These are phyloP conservation scores for Anguilla megastoma DNA, from an alignment of 2,797 vertebrate species.

Conservation along the genomic window DNA sequence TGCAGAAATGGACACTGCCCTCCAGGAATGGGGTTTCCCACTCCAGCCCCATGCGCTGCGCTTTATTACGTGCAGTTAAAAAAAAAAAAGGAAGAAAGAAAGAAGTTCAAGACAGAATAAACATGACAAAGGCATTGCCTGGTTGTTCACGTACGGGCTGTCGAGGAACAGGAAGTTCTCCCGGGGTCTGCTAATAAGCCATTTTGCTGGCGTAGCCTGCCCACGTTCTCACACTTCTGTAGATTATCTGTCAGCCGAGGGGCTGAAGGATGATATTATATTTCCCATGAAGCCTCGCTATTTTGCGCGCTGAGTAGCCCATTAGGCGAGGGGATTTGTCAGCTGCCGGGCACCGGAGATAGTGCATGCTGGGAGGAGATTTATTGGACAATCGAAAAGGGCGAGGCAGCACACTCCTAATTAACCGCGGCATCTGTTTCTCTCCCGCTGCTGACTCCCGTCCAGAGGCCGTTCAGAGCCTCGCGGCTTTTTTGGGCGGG, in stretches of 20 bases:
- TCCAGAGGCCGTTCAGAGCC: not conserved
- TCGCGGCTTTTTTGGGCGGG: not conserved
- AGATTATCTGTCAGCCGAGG: not conserved
- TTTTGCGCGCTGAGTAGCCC: not conserved
- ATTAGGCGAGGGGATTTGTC: not conserved
- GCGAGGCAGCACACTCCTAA: not conserved
- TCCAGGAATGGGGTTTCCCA: not conserved
- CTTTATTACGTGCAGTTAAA: not conserved
- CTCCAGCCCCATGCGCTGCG: not conserved
- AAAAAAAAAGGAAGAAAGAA: no score
- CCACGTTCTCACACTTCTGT: not conserved
- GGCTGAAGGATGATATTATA: conserved; percentile 14
- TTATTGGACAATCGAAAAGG: conserved; percentile 8
- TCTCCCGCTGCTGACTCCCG: not conserved
- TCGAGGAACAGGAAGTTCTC: not conserved
- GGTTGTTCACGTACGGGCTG: not conserved
- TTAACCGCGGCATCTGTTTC: conserved; percentile 22
- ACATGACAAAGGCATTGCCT: not conserved
- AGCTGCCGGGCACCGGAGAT: conserved; percentile 6
- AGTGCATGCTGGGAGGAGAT: not conserved
- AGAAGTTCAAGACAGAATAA: not conserved
- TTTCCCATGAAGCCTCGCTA: not conserved
- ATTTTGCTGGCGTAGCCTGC: not conserved
- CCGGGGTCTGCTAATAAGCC: not conserved
- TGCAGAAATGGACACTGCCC: no score